Base-by-base conservation (phyloP, 2,797 vertebrate genomes). In the Toxotes lorentzi region DNA sequence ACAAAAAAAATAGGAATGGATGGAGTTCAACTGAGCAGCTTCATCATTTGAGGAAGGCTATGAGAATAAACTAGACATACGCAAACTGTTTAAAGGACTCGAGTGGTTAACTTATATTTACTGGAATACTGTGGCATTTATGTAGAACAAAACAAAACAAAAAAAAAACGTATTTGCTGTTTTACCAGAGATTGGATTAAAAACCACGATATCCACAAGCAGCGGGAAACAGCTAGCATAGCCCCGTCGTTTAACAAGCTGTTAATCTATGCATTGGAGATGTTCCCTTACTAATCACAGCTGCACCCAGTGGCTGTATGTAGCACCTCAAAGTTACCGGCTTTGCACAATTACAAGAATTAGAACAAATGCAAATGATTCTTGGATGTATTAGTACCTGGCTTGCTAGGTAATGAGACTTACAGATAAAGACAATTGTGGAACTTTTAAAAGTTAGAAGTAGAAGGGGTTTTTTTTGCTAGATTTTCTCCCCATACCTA, bases 231-330 rank as follows among this genome's bases (percentile, higher is more conserved):
- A 63, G 11, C 7, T 21, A 23, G 30, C 27, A 34, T 21, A 30
- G 17, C 8, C 0, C 35, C 0, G 4, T 30, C 21, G 4, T 35
- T 59, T 47, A 38, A 59, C 11, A 65, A 13, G 32, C 38, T 14
- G 71, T 43, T 30, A 41, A 45, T 38, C 19, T 16, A 24, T 71
- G 17, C 47, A 43, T 32, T 27, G 48, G 38, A 43, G 51, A n/a
- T 53, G 30, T 41, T 47, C 43, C 43, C 30, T 57, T 51, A 73
- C 48, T 43, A 50, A 40, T 51, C 48, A 23, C 32, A 40, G 34
- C 53, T 59, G 72, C 24, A 13, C 30, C 47, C 76, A 53, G 21
- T 47, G 32, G 53, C 47, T 45, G 14, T 41, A 56, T 58, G 35
- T 59, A 59, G 35, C 8, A 45, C 17, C 24, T 30, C 41, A 59